A percentile compares a stretch with the other conserved stretches of the same genome.
Evolutionary conservation across 2,797 vertebrate species (phyloP).

Genomic region (Myotis daubentonii): DNA sequence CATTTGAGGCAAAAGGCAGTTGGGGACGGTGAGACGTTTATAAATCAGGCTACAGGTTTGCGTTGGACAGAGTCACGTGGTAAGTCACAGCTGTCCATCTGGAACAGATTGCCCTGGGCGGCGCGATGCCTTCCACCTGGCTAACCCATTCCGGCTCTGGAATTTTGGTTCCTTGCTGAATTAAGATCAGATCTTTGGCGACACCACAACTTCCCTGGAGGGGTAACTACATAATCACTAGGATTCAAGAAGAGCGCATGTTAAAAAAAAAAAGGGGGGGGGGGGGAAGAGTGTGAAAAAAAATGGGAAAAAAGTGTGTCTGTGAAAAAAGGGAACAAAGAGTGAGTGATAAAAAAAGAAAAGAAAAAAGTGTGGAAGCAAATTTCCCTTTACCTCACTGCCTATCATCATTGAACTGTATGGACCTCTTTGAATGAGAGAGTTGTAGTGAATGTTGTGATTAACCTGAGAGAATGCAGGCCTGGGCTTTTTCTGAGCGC

Average conservation of each 20-base stretch:
- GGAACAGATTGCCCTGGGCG: not conserved
- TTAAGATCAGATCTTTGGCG: slow-evolving; percentile 20
- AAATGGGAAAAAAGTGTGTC: not conserved
- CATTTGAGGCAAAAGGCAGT: not conserved
- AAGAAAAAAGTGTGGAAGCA: not conserved
- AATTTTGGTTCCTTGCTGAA: slow-evolving; percentile 13
- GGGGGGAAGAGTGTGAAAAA: slow-evolving; percentile 25
- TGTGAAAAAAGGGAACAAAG: not conserved
- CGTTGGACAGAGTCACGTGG: not conserved
- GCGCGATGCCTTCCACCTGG: not conserved
- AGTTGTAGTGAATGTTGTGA: not conserved
- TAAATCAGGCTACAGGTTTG: not conserved
- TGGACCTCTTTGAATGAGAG: slow-evolving; percentile 12
- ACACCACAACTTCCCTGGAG: not conserved
- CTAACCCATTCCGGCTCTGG: not conserved
- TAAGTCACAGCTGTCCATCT: not conserved
- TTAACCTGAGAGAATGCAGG: not conserved
- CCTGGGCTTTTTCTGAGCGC: not conserved
- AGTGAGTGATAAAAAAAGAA: not conserved
- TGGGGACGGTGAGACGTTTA: not conserved
- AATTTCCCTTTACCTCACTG: not conserved
- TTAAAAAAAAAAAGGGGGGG: too few relatives aligned
- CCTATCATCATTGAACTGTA: not conserved
- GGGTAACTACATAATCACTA: not conserved
- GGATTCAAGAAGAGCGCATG: not conserved